Conservation (phyloP, 2,113 vertebrate species). For the Ibidorhyncha struthersii region DNA sequence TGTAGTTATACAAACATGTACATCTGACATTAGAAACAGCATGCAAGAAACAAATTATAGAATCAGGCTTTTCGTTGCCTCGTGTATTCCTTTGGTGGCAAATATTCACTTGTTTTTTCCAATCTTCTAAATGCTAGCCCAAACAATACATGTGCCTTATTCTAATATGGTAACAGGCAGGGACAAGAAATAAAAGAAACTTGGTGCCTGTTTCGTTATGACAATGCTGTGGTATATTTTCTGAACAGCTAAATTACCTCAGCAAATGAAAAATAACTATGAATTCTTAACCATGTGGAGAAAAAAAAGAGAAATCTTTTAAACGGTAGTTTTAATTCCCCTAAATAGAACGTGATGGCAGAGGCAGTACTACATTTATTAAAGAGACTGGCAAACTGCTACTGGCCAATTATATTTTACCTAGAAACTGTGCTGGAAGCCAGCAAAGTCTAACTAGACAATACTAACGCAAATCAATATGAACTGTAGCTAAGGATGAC, state of each 20-base stretch:
- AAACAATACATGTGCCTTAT: not conserved
- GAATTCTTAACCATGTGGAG: not conserved
- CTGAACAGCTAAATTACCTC: not conserved
- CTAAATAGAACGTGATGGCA: not conserved
- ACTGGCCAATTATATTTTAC: not conserved
- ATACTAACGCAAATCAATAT: not conserved
- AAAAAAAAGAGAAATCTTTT: not conserved
- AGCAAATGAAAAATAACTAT: not conserved
- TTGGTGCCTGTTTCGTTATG: not conserved
- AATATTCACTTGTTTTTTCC: not conserved
- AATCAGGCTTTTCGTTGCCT: not conserved
- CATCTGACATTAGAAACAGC: not conserved
- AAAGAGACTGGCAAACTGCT: not conserved
- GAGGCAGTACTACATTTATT: not conserved
- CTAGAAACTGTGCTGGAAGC: not conserved
- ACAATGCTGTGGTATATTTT: not conserved
- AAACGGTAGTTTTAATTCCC: not conserved
- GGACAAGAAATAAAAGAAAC: not conserved
- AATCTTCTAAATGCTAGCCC: not conserved
- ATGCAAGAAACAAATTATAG: not conserved
- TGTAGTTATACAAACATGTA: not conserved
- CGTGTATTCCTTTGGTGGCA: not conserved
- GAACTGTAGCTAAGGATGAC: not conserved
- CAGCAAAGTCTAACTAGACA: not conserved
- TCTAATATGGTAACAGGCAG: not conserved